Evolutionary conservation across 2,113 vertebrate genomes (phyloP).

Genomic region (Chloebia gouldiae): DNA sequence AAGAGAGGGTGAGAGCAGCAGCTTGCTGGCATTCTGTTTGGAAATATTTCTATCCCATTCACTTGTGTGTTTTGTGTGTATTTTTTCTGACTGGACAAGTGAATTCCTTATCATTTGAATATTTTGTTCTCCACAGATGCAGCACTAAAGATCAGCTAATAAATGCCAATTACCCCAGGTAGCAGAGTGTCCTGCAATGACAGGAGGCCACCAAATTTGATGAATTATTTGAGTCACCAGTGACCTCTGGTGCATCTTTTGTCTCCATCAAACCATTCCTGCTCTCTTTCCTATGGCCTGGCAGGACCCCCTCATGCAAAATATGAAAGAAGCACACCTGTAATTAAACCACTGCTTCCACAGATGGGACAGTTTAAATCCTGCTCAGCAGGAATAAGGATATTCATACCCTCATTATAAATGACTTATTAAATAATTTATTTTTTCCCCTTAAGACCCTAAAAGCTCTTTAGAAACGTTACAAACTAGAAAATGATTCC

Average conservation of each 20-base stretch:
- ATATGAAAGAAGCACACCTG: not conserved
- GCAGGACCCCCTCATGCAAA: not conserved
- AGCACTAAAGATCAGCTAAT: not conserved
- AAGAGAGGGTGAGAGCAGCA: not conserved
- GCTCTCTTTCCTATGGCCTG: not conserved
- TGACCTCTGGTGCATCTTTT: not conserved
- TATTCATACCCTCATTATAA: not conserved
- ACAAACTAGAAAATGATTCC: not conserved
- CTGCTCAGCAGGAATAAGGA: not conserved
- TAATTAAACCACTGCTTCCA: not conserved
- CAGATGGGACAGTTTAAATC: not conserved
- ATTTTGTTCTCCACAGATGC: not conserved
- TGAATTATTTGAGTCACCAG: not conserved
- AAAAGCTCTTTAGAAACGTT: not conserved
- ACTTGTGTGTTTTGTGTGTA: not conserved
- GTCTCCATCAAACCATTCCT: not conserved
- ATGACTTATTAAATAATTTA: not conserved
- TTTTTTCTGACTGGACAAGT: not conserved
- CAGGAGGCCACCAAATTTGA: not conserved
- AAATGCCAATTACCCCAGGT: not conserved
- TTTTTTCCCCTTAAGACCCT: not conserved
- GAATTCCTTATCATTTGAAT: not conserved
- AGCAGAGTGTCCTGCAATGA: not conserved
- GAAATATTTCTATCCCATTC: not conserved
- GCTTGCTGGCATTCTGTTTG: not conserved